Evolutionary conservation across 2,797 vertebrate species (phyloP), one percentile per base, ranked within the genome.

Genomic region (Clarias pachynema): DNA sequence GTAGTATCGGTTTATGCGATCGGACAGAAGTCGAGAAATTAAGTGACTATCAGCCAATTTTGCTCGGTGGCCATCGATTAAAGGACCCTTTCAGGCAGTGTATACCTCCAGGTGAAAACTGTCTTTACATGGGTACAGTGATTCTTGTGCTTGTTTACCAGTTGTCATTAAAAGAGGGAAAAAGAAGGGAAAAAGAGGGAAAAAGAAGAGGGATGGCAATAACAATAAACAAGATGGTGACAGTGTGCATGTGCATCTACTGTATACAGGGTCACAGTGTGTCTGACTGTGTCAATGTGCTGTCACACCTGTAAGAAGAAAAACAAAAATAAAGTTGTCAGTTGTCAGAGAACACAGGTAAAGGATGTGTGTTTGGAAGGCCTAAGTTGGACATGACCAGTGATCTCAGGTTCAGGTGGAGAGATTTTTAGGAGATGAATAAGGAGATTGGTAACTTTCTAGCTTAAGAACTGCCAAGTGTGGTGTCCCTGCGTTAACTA

Each of bases 281-380:
- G 80, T 84, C 56, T 79, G 70, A 40, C 69, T n/a, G 20, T 57
- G 82, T 84, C 66, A 69, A 68, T 59, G 63, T 70, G 5, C 62
- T 63, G 80, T 85, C 73, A 82, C 49, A 62, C 66, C 5, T 1
- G n/a, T 40, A 24, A 79, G 29, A 18, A 72, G 56, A 69, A 44
- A 81, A 81, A 85, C 80, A 84, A 81, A 85, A 84, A 87, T 84
- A 68, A 86, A 74, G 53, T 72, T 1, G n/a, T 85, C 81, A 81
- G 72, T 20, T 84, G 85, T 85, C 85, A 57, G 73, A 57, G 1
- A n/a, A 63, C 9, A 37, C 24, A 72, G 26, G 65, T 65, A 84
- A 65, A 79, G 79, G 40, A 81, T 79, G 57, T 10, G 68, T 5
- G 26, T 26, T 49, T 26, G 34, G 66, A 84, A 37, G 66, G 31